Conservation (phyloP, 2,888 invertebrate genomes). For the Heliconius sara region DNA sequence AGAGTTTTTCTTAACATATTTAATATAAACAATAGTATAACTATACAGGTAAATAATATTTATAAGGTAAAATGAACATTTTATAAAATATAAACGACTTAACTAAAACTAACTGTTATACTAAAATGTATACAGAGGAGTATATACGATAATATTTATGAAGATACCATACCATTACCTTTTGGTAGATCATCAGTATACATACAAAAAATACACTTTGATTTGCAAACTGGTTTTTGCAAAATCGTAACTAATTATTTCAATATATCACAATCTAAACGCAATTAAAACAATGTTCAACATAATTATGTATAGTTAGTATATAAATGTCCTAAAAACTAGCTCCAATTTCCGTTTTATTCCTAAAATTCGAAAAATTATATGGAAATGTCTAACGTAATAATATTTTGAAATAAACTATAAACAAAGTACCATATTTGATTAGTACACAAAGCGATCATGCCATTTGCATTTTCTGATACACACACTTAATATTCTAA, state of each 20-base stretch:
- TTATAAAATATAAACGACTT: background rate
- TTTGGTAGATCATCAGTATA: background rate
- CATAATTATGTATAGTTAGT: background rate
- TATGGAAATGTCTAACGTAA: too few species aligned
- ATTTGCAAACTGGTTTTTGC: constrained; percentile 14
- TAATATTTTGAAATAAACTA: background rate
- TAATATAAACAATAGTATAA: background rate
- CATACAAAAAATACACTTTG: background rate
- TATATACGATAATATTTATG: background rate
- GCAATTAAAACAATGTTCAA: background rate
- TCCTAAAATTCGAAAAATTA: too few species aligned
- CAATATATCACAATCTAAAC: background rate
- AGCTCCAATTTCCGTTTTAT: background rate
- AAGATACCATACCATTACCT: background rate
- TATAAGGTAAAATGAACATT: background rate
- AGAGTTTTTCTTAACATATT: background rate
- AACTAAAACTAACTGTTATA: too few species aligned
- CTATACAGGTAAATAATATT: background rate
- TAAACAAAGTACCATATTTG: background rate
- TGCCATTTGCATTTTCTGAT: constrained; percentile 28
- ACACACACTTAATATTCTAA: constrained; percentile 35
- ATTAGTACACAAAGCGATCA: constrained; percentile 19
- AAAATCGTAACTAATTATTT: constrained; percentile 6
- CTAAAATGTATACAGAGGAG: background rate
- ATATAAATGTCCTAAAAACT: background rate